These are phyloP conservation scores for Miltochrista miniata DNA, from an alignment of 2,888 invertebrate species.

Conservation along the genomic window DNA sequence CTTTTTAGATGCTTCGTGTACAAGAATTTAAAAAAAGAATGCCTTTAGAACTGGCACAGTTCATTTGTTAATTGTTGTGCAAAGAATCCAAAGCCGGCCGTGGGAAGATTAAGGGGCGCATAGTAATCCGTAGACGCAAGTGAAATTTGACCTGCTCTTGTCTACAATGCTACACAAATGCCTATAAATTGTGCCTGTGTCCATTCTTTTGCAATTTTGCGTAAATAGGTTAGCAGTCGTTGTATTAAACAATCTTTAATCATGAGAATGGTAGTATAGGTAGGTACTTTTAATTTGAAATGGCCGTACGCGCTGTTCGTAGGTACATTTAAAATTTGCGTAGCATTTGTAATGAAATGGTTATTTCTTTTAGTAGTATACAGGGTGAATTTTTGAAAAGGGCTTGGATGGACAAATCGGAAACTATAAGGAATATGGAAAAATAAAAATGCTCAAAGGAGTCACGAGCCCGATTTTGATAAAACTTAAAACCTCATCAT, in stretches of 20 bases:
- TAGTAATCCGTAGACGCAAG: constrained; percentile 38
- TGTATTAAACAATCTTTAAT: no score
- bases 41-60: constrained; percentile 23
- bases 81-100: constrained; percentile 44
- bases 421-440: no score
- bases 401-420: no score
- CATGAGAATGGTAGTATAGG: neutral
- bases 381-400: no score
- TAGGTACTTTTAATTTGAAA: neutral
- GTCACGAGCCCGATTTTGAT: no score
- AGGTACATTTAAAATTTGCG: no score
- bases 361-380: no score
- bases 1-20: constrained; percentile 7
- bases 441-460: no score
- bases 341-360: no score
- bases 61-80: constrained; percentile 33
- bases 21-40: neutral
- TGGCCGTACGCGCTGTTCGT: no score
- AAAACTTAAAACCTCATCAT: no score
- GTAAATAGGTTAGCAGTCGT: no score
- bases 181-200: constrained; percentile 8
- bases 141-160: constrained; percentile 44
- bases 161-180: neutral
- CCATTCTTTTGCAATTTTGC: neutral
- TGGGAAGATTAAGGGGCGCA: constrained; percentile 46